A percentile compares a stretch with the other conserved stretches of the same genome.
phyloP scores from a whole-genome alignment of 2,888 invertebrate genomes.

The Gymnosoma rotundatum region DNA sequence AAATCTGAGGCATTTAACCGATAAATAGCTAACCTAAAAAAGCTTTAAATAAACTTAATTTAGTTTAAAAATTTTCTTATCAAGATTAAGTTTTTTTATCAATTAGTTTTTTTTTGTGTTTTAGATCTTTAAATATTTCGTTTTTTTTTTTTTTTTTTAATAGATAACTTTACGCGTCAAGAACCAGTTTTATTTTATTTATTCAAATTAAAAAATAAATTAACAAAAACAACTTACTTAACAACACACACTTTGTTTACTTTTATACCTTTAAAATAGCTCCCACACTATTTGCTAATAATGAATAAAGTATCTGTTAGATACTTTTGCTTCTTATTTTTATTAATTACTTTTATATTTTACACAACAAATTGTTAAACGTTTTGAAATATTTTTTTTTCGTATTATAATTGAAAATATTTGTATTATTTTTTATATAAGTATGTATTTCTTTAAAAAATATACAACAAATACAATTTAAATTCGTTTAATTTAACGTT shows the following conservation, averaged over 20 bases:
- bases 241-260: constrained; percentile 53
- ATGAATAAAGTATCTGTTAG: constrained; percentile 27
- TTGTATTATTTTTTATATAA: neutral
- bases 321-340: constrained; percentile 52
- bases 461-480: constrained; percentile 49
- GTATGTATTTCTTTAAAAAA: constrained; percentile 34
- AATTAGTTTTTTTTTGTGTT: neutral
- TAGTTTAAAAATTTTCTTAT: neutral
- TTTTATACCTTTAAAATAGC: constrained; percentile 64
- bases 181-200: constrained; percentile 46
- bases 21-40: constrained; percentile 34
- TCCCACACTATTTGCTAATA: constrained; percentile 68
- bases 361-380: neutral
- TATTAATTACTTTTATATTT: constrained; percentile 2
- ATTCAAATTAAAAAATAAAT: constrained; percentile 40
- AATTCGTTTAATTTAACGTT: constrained; percentile 57
- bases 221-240: constrained; percentile 23
- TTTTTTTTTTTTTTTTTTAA: neutral
- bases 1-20: constrained; percentile 1
- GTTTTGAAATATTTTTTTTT: constrained; percentile 9
- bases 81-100: neutral
- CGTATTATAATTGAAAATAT: constrained; percentile 41
- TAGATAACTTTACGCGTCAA: constrained; percentile 19
- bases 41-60: neutral
- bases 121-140: neutral